Percentiles rank a stretch among this genome's conserved stretches.
Evolutionary conservation across 2,797 vertebrate genomes (phyloP).

Genomic region (Sciurus carolinensis): DNA sequence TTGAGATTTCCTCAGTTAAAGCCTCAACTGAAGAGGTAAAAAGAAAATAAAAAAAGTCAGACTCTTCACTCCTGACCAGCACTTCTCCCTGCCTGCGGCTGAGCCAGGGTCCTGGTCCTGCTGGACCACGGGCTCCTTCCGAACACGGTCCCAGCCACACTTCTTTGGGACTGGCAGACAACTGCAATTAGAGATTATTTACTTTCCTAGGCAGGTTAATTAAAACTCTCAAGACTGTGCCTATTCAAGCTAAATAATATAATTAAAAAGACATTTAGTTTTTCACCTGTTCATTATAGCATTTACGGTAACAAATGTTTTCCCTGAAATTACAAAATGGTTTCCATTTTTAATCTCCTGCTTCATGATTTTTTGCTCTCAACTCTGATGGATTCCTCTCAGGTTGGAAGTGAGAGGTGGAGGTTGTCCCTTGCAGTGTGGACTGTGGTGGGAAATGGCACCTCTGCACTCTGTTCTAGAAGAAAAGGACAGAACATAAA

Average conservation of each 20-base stretch:
- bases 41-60: background rate
- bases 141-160: background rate
- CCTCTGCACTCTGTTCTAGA: background rate
- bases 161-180: background rate
- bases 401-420: background rate
- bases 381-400: background rate
- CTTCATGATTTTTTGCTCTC: background rate
- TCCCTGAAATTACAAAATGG: slow-evolving; percentile 57
- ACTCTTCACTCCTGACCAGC: background rate
- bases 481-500: background rate
- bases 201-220: slow-evolving; percentile 66
- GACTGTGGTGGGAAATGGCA: accelerated
- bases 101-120: too few relatives aligned
- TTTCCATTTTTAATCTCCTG: slow-evolving; percentile 40
- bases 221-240: slow-evolving; percentile 56
- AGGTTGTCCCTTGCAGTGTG: accelerated
- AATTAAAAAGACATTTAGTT: slow-evolving; percentile 71
- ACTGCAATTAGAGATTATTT: slow-evolving; percentile 37
- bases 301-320: slow-evolving; percentile 65
- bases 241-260: slow-evolving; percentile 72
- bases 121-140: background rate
- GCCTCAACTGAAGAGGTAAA: background rate
- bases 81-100: too few relatives aligned
- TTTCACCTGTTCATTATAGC: slow-evolving; percentile 60
- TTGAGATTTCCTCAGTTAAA: background rate